Base-by-base conservation (phyloP, 2,113 vertebrate species). In the Hiodon tergisus region DNA sequence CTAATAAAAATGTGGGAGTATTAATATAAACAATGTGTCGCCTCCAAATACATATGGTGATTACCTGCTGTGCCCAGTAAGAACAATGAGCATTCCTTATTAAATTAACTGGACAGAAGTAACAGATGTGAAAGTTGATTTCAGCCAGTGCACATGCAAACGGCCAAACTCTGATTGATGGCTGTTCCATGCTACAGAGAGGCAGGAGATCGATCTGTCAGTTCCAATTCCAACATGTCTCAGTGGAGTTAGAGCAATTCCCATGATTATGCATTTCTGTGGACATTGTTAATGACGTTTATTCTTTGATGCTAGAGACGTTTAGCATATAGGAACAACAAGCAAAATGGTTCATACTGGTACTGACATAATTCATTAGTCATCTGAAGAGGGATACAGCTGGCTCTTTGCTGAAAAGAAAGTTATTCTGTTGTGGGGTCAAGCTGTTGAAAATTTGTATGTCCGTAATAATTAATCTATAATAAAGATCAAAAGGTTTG, bases 381-480 rank as follows among this genome's bases (percentile, higher is more conserved):
- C 6, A 53, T 57, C 52, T 57, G 51, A 57, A 16, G 69, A 6
- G 57, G 0, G 3, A 14, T 8, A 52, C 68, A 17, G 53, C 52
- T 31, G 69, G 14, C n/a, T 31, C 9, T 47, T 3, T 50, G 47
- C 5, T 4, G 46, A 66, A 17, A n/a, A 5, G 55, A 59, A 31
- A 48, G 57, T 72, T 60, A 14, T 17, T 50, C 5, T 47, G 8
- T 10, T 59, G 13, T 14, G 16, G 31, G 3, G 31, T 59, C n/a
- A 10, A 72, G 70, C 54, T 68, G 53, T 46, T n/a, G 9, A 46
- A 74, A 69, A 74, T 77, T 59, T 31, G 63, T 58, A 58, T 79
- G 77, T 80, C 79, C 77, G 53, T 71, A 73, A 75, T 79, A 75
- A 80, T 74, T 53, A 76, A 60, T 63, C 60, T 69, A 77, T 72